Percentiles rank a stretch among this genome's conserved stretches.
phyloP scores from a whole-genome alignment of 92 coral and sea anemone genomes.

The Micromussa lordhowensis region DNA sequence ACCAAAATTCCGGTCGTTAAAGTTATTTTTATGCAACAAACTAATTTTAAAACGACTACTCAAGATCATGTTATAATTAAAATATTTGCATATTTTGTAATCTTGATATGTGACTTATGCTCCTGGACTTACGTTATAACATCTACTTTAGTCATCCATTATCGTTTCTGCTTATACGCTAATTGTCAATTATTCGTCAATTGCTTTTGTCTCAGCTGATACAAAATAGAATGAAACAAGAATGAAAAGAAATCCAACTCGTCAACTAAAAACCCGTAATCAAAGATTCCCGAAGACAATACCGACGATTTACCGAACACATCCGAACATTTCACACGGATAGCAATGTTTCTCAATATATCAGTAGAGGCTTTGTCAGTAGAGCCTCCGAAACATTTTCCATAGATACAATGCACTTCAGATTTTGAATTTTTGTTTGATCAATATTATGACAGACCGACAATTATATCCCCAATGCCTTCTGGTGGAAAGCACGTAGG shows the following conservation, averaged over 20 bases:
- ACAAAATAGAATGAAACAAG: neutral
- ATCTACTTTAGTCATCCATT: neutral
- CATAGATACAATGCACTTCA: neutral
- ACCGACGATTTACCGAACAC: neutral
- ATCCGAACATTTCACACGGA: neutral
- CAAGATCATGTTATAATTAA: neutral
- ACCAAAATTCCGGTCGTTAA: neutral
- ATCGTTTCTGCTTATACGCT: neutral
- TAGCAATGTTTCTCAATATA: neutral
- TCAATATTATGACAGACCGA: neutral
- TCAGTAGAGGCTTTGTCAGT: too few relatives aligned
- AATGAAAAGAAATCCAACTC: neutral
- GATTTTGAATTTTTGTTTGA: neutral
- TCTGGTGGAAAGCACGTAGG: neutral
- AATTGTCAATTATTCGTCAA: neutral
- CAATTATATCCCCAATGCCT: neutral
- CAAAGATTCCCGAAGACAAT: neutral
- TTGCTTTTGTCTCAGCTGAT: neutral
- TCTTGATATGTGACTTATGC: too few relatives aligned
- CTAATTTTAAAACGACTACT: too few relatives aligned
- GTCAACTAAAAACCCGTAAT: neutral
- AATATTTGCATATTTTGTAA: too few relatives aligned
- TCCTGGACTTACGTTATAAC: neutral
- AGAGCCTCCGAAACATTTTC: neutral
- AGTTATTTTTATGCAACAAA: neutral